These are phyloP conservation scores for Drosophila kambysellisi DNA, from an alignment of 2,888 invertebrate genomes.

Conservation along the genomic window DNA sequence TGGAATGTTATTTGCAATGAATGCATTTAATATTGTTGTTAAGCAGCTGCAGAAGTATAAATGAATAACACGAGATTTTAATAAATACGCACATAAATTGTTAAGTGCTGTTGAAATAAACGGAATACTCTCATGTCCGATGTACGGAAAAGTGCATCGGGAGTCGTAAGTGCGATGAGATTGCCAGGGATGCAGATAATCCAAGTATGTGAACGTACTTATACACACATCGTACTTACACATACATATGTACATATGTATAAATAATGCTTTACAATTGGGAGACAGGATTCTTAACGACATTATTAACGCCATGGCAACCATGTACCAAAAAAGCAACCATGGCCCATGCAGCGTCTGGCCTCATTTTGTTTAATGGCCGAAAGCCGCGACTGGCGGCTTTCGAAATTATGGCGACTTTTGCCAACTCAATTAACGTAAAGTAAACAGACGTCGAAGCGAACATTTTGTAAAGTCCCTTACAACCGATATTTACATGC, in stretches of 20 bases:
- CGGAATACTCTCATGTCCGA: conserved; percentile 11
- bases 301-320: conserved; percentile 60
- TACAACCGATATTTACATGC: neutral
- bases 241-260: neutral
- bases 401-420: conserved; percentile 71
- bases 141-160: conserved; percentile 12
- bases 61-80: neutral
- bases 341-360: conserved; percentile 12
- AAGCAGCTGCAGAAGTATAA: neutral
- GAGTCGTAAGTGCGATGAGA: conserved; percentile 15
- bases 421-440: conserved; percentile 78
- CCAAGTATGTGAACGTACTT: neutral
- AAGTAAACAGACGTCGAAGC: conserved; percentile 68
- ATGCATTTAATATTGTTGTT: neutral
- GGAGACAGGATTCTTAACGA: conserved; percentile 49
- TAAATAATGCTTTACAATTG: conserved; percentile 35
- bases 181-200: conserved; percentile 10
- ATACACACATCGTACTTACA: neutral
- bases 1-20: neutral
- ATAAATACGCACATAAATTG: conserved; percentile 15
- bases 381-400: conserved; percentile 58
- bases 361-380: conserved; percentile 58
- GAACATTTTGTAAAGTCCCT: conserved; percentile 18
- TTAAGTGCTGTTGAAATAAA: conserved; percentile 26
- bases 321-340: conserved; percentile 7